Evolutionary conservation across 2,888 invertebrate genomes (phyloP).

Genomic region (Diploptera punctata): DNA sequence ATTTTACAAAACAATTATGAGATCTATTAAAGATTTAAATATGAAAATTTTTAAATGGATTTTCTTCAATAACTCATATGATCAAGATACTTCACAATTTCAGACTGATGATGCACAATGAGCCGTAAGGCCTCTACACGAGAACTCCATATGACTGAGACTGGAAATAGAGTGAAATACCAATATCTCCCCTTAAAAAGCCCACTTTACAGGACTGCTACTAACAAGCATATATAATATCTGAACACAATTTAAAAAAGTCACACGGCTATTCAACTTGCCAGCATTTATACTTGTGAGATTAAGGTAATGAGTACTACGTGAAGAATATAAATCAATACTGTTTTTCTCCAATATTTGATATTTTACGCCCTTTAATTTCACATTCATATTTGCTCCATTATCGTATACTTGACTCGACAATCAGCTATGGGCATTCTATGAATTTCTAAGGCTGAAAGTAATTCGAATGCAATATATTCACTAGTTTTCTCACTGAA

Average conservation of each 20-base stretch:
- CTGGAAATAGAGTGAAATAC: no score
- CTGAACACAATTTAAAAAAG: not conserved
- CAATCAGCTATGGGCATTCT: not conserved
- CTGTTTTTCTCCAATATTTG: not conserved
- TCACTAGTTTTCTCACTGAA: not conserved
- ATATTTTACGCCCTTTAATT: not conserved
- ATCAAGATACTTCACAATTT: not conserved
- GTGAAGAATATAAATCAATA: not conserved
- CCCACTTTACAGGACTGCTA: no score
- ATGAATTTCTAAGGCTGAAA: not conserved
- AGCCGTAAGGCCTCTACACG: no score
- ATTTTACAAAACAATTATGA: no score
- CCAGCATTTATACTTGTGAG: not conserved
- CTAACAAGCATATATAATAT: no score
- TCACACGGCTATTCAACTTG: not conserved
- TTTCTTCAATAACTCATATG: no score
- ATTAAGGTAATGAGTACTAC: not conserved
- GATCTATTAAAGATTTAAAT: no score
- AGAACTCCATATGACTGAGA: no score
- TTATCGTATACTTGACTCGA: no score
- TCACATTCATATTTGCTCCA: not conserved
- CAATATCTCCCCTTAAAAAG: no score
- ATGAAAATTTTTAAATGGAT: no score
- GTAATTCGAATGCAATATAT: not conserved
- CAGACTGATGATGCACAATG: not conserved